phyloP scores from a whole-genome alignment of 2,113 vertebrate genomes.

The Megalops atlanticus region DNA sequence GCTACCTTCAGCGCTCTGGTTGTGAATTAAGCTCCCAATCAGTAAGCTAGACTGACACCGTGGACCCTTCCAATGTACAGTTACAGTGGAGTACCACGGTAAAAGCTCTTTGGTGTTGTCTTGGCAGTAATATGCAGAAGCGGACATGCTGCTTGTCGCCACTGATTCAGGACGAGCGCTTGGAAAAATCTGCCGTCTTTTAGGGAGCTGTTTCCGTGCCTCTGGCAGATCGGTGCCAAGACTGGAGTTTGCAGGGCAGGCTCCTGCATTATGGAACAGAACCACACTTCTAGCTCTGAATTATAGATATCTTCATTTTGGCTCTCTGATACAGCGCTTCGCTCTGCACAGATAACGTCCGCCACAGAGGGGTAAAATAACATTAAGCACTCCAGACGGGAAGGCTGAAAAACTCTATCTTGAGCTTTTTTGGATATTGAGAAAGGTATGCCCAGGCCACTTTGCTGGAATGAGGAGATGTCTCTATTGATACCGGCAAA shows the following conservation, averaged over 20 bases:
- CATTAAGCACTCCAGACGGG: slow-evolving; percentile 11
- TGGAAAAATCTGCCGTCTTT: too few relatives aligned
- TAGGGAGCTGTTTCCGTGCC: too few relatives aligned
- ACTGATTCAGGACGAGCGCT: too few relatives aligned
- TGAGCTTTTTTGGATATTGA: background rate
- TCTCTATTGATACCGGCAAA: background rate
- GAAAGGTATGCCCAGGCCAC: background rate
- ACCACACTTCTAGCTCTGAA: slow-evolving; percentile 12
- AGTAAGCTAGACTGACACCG: too few relatives aligned
- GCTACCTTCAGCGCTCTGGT: background rate
- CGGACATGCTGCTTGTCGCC: too few relatives aligned
- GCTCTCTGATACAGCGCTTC: background rate
- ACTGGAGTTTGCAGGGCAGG: background rate
- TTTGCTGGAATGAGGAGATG: background rate
- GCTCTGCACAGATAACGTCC: background rate
- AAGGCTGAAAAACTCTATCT: background rate
- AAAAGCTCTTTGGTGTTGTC: too few relatives aligned
- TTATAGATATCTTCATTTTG: slow-evolving; percentile 20
- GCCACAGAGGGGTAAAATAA: background rate
- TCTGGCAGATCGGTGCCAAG: background rate
- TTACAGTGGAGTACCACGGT: too few relatives aligned
- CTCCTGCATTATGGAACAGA: slow-evolving; percentile 5
- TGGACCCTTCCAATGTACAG: too few relatives aligned
- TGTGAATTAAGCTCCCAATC: too few relatives aligned
- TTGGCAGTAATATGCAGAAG: too few relatives aligned